Evolutionary conservation across 64 coral and sea anemone species (phyloP).

Genomic region (Pocillopora verrucosa): DNA sequence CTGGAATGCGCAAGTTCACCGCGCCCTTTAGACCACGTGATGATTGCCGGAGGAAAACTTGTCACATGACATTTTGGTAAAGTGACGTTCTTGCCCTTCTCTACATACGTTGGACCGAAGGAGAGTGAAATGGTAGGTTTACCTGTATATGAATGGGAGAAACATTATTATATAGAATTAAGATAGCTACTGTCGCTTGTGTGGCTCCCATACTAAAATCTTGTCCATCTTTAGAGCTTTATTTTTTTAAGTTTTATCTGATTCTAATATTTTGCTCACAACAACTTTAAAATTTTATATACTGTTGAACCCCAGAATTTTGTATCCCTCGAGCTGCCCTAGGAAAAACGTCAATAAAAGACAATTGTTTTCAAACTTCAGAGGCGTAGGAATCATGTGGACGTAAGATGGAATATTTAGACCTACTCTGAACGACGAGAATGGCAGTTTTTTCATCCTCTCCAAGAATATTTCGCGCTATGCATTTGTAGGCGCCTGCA

Average conservation of each 20-base stretch:
- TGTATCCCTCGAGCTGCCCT: too few species aligned
- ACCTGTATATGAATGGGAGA: not conserved
- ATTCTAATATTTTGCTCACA: too few species aligned
- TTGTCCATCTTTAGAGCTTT: too few species aligned
- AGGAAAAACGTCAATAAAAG: not conserved
- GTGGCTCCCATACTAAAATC: not conserved
- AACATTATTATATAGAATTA: not conserved
- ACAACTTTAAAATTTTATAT: too few species aligned
- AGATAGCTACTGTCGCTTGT: not conserved
- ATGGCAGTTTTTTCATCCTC: not conserved
- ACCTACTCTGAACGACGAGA: not conserved
- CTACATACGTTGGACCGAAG: constrained; percentile 30
- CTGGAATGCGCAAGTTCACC: not conserved
- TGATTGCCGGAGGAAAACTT: not conserved
- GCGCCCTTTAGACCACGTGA: not conserved
- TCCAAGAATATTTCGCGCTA: not conserved
- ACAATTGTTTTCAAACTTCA: too few species aligned
- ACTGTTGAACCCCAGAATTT: too few species aligned
- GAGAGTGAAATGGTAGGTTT: constrained; percentile 36
- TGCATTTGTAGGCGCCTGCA: not conserved
- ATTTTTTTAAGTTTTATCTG: too few species aligned
- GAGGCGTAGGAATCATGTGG: too few species aligned
- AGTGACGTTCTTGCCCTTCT: constrained; percentile 25
- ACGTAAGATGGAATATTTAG: not conserved
- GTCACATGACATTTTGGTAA: constrained; percentile 31